Base-by-base conservation (phyloP, 2,797 vertebrate genomes). In the Uromys caudimaculatus region DNA sequence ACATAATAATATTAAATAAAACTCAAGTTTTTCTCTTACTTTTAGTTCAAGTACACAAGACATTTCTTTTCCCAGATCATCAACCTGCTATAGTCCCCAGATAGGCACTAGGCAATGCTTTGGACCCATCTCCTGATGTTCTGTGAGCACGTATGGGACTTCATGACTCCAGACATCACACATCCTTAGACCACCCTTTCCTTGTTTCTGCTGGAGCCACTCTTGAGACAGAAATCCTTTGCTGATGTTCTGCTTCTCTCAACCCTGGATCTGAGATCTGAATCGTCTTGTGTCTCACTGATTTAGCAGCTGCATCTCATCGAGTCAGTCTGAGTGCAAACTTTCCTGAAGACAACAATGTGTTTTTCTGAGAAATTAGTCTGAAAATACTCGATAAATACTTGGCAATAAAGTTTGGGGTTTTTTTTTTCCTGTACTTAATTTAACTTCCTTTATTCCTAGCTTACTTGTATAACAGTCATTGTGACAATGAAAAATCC, bases 401-500 rank as follows among this genome's bases (percentile, higher is more conserved):
- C 58, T 79, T 92, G 17, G 56, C 86, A 21, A 94, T 47, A 67
- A 58, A 73, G 35, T 93, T 24, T 71, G n/a, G 52, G 50, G 12
- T 64, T 62, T 17, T 58, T 82, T 89, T 38, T 62, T 90, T 62
- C 12, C 73, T 60, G 58, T 93, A 64, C 23, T 38, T 69, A 6
- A 71, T 87, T 77, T 41, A 84, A 60, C 6, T 69, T 96, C 50
- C 79, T 85, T 67, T 76, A 83, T 93, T 81, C 21, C 73, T 90
- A 89, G 11, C 23, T 93, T 91, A 78, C 60, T 24, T 71, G 32
- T 86, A 14, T 35, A 84, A 84, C 79, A 62, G 73, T 95, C 9
- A n/a, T 5, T 76, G 35, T 38, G 90, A 90, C n/a, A 87, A 85
- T 81, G 91, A 62, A 89, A 96, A 82, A 86, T 58, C 77, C 35